A percentile compares a stretch with the other conserved stretches of the same genome.
phyloP scores from a whole-genome alignment of 2,888 invertebrate species.

The Nemotelus nigrinus region DNA sequence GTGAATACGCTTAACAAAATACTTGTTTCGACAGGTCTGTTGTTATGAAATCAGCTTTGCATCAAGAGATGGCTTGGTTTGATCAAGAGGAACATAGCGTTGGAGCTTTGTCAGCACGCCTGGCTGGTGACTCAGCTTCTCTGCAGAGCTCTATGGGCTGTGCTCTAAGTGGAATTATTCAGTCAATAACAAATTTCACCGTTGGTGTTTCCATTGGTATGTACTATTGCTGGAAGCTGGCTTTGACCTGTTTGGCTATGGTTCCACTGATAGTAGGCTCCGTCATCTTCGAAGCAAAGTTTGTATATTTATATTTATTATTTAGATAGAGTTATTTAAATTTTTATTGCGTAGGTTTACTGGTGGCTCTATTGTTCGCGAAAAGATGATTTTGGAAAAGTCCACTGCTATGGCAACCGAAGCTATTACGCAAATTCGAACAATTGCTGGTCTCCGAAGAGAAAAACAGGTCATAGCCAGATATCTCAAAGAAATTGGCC shows the following conservation, averaged over 20 bases:
- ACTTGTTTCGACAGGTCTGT: constrained; percentile 49
- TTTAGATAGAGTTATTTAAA: neutral
- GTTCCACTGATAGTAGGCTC: constrained; percentile 75
- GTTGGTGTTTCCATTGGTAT: constrained; percentile 72
- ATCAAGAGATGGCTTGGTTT: constrained; percentile 80
- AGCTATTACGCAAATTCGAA: constrained; percentile 77
- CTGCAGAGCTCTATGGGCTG: constrained; percentile 79
- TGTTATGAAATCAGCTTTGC: constrained; percentile 71
- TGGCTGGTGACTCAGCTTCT: constrained; percentile 77
- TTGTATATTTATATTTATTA: constrained; percentile 10
- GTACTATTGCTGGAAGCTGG: constrained; percentile 76
- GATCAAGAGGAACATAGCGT: constrained; percentile 74
- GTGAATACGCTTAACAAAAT: neutral
- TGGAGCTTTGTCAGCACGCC: constrained; percentile 74
- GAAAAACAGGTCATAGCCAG: constrained; percentile 71
- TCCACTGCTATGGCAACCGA: constrained; percentile 79
- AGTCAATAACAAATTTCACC: constrained; percentile 72
- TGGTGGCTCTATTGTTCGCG: constrained; percentile 69
- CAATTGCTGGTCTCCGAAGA: constrained; percentile 71
- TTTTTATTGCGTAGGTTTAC: constrained; percentile 63
- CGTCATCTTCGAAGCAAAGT: constrained; percentile 72
- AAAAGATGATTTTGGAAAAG: constrained; percentile 71
- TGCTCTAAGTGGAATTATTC: constrained; percentile 74
- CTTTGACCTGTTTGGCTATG: constrained; percentile 72
- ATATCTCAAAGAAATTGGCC: constrained; percentile 69